These are phyloP conservation scores for Copidosoma aretas DNA, from an alignment of 2,888 invertebrate species.

Conservation along the genomic window DNA sequence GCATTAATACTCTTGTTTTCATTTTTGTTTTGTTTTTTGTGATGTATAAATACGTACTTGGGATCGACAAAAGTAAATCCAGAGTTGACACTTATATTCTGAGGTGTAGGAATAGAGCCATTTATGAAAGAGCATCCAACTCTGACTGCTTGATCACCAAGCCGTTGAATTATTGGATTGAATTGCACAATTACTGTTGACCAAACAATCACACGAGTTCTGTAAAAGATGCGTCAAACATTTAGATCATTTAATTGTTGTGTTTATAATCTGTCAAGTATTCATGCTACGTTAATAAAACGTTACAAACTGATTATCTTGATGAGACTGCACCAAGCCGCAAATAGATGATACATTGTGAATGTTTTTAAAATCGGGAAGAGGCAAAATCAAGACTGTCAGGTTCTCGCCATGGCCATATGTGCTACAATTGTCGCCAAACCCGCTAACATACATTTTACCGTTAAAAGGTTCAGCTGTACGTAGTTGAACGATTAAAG, in stretches of 20 bases:
- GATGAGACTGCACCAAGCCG: too few relatives aligned
- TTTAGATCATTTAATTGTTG: too few relatives aligned
- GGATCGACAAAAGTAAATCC: constrained; percentile 65
- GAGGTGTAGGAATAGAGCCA: constrained; percentile 59
- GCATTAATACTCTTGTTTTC: not conserved
- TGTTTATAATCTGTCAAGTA: too few relatives aligned
- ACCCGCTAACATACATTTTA: constrained; percentile 80
- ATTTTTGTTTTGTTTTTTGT: too few relatives aligned
- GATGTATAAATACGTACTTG: constrained; percentile 57
- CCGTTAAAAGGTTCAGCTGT: constrained; percentile 69
- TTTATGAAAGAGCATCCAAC: constrained; percentile 74
- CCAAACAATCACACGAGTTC: constrained; percentile 72
- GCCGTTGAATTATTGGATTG: constrained; percentile 83
- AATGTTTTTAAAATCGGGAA: constrained; percentile 55
- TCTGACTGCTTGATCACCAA: constrained; percentile 81
- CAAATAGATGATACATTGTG: not conserved
- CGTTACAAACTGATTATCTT: too few relatives aligned
- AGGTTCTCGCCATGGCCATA: constrained; percentile 65
- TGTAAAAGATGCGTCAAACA: constrained; percentile 55
- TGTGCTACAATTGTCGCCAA: constrained; percentile 74
- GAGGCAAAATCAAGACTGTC: constrained; percentile 68
- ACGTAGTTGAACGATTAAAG: constrained; percentile 70
- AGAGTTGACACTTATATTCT: constrained; percentile 67
- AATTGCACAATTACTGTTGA: constrained; percentile 82
- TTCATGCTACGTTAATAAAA: too few relatives aligned